Conservation (phyloP, 1,140 invertebrate species). For the Papilio helenus region DNA sequence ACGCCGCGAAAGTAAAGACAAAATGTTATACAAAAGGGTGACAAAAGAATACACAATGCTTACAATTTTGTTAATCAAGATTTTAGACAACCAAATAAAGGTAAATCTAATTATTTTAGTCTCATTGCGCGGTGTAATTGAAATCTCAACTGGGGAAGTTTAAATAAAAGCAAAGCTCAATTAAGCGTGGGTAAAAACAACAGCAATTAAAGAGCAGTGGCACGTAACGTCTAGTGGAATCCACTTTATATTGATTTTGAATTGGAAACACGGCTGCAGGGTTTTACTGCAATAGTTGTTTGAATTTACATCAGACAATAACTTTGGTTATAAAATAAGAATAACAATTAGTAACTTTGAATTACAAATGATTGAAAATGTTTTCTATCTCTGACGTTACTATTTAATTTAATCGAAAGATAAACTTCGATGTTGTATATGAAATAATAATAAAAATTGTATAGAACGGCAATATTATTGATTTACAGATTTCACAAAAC, state of each 20-base stretch:
- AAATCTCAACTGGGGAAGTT: constrained; percentile 2
- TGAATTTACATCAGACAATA: not conserved
- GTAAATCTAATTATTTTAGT: not conserved
- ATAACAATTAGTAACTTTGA: too few relatives aligned
- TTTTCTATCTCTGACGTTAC: too few relatives aligned
- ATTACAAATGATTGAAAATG: too few relatives aligned
- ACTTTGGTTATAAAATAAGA: too few relatives aligned
- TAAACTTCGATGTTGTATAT: too few relatives aligned
- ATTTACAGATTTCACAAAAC: not conserved
- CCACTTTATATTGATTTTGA: constrained; percentile 12
- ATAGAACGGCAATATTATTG: not conserved
- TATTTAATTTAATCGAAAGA: too few relatives aligned
- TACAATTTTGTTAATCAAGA: not conserved
- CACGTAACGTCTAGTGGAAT: not conserved
- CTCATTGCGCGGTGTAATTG: not conserved
- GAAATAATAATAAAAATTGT: not conserved
- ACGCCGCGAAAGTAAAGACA: too few relatives aligned
- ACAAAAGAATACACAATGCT: not conserved
- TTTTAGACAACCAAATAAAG: not conserved
- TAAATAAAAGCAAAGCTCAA: constrained; percentile 20
- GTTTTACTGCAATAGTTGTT: not conserved
- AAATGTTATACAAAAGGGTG: not conserved
- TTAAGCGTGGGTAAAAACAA: constrained; percentile 6
- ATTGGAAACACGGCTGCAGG: not conserved
- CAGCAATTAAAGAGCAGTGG: constrained; percentile 1